phyloP scores from a whole-genome alignment of 2,888 invertebrate genomes.

The Trisateles emortualis region DNA sequence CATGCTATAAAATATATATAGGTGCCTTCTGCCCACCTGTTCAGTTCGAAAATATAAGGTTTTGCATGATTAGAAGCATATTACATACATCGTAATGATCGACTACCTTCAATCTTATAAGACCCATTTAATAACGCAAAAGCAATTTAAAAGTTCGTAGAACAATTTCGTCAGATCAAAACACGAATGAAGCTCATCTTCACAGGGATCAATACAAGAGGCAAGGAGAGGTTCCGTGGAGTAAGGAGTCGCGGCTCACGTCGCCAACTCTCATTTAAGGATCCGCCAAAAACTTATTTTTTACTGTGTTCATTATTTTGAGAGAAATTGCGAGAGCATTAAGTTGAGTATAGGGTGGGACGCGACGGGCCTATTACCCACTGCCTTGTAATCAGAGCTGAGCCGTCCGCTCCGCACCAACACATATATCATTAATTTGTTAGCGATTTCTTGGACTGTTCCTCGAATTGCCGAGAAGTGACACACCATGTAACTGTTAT shows the following conservation, averaged over 20 bases:
- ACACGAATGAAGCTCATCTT: conserved; percentile 57
- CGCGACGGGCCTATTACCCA: conserved; percentile 77
- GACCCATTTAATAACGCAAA: conserved; percentile 49
- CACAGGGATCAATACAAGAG: conserved; percentile 61
- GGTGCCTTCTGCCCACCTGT: conserved; percentile 21
- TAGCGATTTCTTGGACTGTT: conserved; percentile 65
- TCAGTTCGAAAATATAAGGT: conserved; percentile 30
- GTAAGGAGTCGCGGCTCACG: conserved; percentile 62
- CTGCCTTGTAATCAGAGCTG: conserved; percentile 82
- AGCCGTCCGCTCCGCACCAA: conserved; percentile 66
- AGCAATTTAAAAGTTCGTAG: conserved; percentile 68
- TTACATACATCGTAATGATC: conserved; percentile 35
- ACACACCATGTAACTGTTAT: conserved; percentile 44
- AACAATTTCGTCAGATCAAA: conserved; percentile 68
- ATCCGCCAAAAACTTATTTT: conserved; percentile 76
- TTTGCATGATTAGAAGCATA: conserved; percentile 27
- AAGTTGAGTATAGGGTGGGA: conserved; percentile 85
- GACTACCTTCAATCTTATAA: conserved; percentile 40
- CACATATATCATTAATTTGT: conserved; percentile 79
- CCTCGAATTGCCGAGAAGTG: conserved; percentile 51
- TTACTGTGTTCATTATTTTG: conserved; percentile 84
- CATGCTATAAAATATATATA: not conserved
- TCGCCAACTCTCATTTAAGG: conserved; percentile 72
- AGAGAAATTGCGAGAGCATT: conserved; percentile 87
- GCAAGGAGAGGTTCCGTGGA: conserved; percentile 28